Conservation (phyloP, 2,888 invertebrate species). For the Stegophylla sp. region DNA sequence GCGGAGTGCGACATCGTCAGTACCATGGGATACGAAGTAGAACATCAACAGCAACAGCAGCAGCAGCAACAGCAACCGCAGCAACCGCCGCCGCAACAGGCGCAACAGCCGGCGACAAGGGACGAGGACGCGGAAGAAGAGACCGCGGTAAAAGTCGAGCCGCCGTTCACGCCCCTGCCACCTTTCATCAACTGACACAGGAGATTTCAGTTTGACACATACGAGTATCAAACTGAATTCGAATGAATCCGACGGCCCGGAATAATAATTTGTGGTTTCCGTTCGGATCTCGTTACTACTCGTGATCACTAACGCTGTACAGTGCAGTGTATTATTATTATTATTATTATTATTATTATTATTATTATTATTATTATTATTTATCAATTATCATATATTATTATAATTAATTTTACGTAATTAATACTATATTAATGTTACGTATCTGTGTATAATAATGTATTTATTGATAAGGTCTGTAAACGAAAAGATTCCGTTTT, state of each 20-base stretch:
- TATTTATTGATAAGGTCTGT: too few species aligned
- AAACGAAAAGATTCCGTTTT: too few species aligned
- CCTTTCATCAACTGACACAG: conserved; percentile 58
- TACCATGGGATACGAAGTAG: conserved; percentile 43
- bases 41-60: conserved; percentile 44
- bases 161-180: conserved; percentile 50
- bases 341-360: too few species aligned
- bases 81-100: conserved; percentile 25
- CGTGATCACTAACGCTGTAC: too few species aligned
- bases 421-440: too few species aligned
- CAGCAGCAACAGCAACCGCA: conserved; percentile 46
- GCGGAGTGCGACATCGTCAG: conserved; percentile 54
- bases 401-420: too few species aligned
- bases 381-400: too few species aligned
- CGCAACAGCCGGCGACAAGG: conserved; percentile 26
- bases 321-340: too few species aligned
- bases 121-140: conserved; percentile 35
- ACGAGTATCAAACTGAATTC: conserved; percentile 59
- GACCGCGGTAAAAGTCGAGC: conserved; percentile 38
- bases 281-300: not conserved
- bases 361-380: too few species aligned
- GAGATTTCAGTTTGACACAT: conserved; percentile 57
- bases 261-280: not conserved
- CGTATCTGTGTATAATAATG: too few species aligned
- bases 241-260: conserved; percentile 7